phyloP scores from a whole-genome alignment of 1,140 invertebrate genomes.

The Danaus melanippus region DNA sequence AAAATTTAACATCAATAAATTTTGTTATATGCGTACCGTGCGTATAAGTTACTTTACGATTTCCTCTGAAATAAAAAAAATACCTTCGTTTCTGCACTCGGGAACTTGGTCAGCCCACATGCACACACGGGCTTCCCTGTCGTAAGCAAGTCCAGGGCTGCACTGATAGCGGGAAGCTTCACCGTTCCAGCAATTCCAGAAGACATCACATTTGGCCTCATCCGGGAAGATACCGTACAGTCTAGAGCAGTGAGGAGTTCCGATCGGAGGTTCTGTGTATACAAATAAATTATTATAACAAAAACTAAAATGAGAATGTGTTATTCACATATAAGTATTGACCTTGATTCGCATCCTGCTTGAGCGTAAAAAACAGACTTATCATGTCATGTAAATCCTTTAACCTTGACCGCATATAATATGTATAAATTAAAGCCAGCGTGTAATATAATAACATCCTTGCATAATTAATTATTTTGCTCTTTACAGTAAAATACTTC shows the following conservation, averaged over 20 bases:
- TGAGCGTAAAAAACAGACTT: constrained; percentile 18
- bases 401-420: constrained; percentile 26
- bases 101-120: constrained; percentile 96
- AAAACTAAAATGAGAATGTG: constrained; percentile 9
- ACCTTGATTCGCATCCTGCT: constrained; percentile 31
- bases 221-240: constrained; percentile 95
- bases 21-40: constrained; percentile 1
- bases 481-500: constrained; percentile 12
- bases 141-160: constrained; percentile 94
- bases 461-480: constrained; percentile 13
- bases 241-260: constrained; percentile 87
- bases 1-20: constrained; percentile 35
- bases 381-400: constrained; percentile 25
- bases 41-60: no score
- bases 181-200: constrained; percentile 98
- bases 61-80: constrained; percentile 19
- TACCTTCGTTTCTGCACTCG: constrained; percentile 91
- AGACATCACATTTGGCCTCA: constrained; percentile 89
- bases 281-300: not conserved
- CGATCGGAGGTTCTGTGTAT: constrained; percentile 84
- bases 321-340: constrained; percentile 13
- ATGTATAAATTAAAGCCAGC: constrained; percentile 3
- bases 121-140: constrained; percentile 91
- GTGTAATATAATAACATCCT: constrained; percentile 6
- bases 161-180: constrained; percentile 94